These are phyloP conservation scores for Chaunax sp. DNA, from an alignment of 2,797 vertebrate genomes.

Conservation along the genomic window DNA sequence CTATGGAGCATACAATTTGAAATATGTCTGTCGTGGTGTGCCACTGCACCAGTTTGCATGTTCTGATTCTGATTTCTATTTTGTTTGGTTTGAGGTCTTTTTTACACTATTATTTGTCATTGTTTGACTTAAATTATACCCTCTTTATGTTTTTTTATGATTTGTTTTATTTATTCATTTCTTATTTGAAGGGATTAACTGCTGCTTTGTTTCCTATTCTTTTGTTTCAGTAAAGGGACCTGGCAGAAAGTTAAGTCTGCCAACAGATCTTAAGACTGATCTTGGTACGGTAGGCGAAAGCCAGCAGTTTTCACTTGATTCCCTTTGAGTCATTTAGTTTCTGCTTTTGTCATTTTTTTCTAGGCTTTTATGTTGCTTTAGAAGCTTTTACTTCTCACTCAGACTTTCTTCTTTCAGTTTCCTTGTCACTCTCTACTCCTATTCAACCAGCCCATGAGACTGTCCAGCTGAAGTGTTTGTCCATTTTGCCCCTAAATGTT, in stretches of 20 bases:
- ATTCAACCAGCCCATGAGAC: conserved; percentile 70
- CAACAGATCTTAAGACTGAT: conserved; percentile 99
- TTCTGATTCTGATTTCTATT: conserved; percentile 51
- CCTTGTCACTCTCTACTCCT: conserved; percentile 65
- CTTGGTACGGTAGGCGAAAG: conserved; percentile 99
- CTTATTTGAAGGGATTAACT: conserved; percentile 83
- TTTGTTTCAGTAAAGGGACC: conserved; percentile 99
- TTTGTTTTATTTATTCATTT: conserved; percentile 39
- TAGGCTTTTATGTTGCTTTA: conserved; percentile 65
- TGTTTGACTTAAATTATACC: conserved; percentile 45
- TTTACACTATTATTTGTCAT: conserved; percentile 51
- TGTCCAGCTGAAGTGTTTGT: conserved; percentile 58
- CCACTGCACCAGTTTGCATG: conserved; percentile 75
- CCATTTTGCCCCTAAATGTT: conserved; percentile 51
- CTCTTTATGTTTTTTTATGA: conserved; percentile 38
- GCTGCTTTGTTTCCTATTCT: conserved; percentile 89
- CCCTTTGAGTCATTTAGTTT: conserved; percentile 70
- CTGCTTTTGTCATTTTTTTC: conserved; percentile 65
- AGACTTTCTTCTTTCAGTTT: conserved; percentile 60
- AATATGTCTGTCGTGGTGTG: conserved; percentile 65
- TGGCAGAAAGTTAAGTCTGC: conserved; percentile 99
- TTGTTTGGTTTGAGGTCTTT: conserved; percentile 38
- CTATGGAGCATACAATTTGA: conserved; percentile 65
- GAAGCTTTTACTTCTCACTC: conserved; percentile 43
- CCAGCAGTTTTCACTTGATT: conserved; percentile 88